Evolutionary conservation across 1,140 invertebrate species (phyloP).

Genomic region (Campoletis sonorensis): DNA sequence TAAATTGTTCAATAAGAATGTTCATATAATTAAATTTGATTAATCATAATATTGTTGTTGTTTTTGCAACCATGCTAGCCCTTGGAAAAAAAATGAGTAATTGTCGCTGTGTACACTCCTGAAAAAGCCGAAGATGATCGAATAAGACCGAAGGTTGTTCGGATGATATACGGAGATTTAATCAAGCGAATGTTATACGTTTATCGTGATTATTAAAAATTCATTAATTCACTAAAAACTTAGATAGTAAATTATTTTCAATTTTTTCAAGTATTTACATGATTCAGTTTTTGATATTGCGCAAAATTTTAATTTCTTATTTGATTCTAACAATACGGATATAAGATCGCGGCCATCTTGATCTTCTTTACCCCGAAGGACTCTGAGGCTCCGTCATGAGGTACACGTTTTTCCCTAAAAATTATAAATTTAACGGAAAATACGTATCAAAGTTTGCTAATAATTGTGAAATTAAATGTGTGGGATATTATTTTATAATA

Average conservation of each 20-base stretch:
- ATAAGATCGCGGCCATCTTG: constrained; percentile 58
- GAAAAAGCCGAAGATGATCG: constrained; percentile 26
- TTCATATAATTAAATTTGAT: not conserved
- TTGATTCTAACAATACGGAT: constrained; percentile 54
- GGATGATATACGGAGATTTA: constrained; percentile 8
- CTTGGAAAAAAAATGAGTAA: not conserved
- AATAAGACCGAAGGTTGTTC: not conserved
- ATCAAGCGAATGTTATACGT: constrained; percentile 22
- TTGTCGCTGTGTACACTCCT: not conserved
- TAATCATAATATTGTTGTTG: not conserved
- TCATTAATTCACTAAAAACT: not conserved
- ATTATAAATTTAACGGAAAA: constrained; percentile 44
- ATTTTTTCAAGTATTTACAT: not conserved
- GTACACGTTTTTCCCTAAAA: constrained; percentile 56
- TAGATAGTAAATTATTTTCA: no score
- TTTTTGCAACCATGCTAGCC: not conserved
- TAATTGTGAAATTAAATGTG: not conserved
- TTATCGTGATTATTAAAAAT: constrained; percentile 10
- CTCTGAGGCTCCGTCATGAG: constrained; percentile 61
- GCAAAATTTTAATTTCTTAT: constrained; percentile 23
- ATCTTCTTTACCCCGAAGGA: constrained; percentile 58
- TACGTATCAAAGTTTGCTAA: constrained; percentile 34
- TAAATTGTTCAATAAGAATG: no score
- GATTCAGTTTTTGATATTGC: not conserved
- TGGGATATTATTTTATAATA: constrained; percentile 34